Conservation (phyloP, 1,140 invertebrate genomes). For the Drosophila sturtevanti region DNA sequence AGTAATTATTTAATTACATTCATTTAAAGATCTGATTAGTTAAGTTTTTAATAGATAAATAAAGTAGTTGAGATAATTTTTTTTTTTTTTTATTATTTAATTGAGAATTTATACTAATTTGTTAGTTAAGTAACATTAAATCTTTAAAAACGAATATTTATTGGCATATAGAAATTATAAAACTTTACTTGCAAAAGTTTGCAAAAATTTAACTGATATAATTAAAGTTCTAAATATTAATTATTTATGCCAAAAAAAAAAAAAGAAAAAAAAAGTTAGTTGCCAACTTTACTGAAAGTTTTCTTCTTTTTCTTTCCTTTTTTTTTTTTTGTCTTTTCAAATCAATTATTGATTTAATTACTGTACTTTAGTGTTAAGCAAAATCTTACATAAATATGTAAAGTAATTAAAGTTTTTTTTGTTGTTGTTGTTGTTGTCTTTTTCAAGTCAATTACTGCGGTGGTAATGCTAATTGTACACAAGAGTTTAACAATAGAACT, state of each 20-base stretch:
- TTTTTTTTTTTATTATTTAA: too few species aligned
- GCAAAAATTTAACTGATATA: neutral
- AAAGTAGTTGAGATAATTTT: too few species aligned
- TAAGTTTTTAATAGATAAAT: neutral
- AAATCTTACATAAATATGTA: neutral
- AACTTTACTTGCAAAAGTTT: too few species aligned
- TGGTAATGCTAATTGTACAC: neutral
- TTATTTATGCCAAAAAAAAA: too few species aligned
- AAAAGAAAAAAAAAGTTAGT: too few species aligned
- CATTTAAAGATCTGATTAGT: neutral
- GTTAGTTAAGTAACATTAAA: neutral
- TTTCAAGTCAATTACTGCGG: neutral
- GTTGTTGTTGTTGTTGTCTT: too few species aligned
- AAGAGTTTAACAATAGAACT: neutral
- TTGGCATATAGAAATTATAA: too few species aligned
- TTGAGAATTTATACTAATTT: too few species aligned
- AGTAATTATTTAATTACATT: neutral
- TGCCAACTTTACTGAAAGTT: neutral
- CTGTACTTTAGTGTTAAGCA: too few species aligned
- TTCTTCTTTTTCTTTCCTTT: too few species aligned
- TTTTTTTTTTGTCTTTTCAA: neutral
- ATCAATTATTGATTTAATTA: neutral
- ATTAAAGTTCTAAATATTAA: neutral
- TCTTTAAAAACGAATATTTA: too few species aligned
- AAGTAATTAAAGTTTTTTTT: neutral